These are phyloP conservation scores for Pocillopora meandrina DNA, from an alignment of 92 coral and sea anemone genomes.

Conservation along the genomic window DNA sequence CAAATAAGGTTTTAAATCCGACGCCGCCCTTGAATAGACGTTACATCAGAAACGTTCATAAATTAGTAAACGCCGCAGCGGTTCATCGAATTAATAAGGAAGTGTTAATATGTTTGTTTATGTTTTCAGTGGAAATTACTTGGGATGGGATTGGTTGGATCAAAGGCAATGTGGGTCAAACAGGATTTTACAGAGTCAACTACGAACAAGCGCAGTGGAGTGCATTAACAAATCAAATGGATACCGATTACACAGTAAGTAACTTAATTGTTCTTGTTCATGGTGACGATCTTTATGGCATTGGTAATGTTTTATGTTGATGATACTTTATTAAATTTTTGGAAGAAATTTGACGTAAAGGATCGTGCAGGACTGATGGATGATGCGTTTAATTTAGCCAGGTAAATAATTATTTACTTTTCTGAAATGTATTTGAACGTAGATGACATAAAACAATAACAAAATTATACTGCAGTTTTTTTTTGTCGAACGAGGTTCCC, in stretches of 20 bases:
- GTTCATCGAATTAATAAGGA: no score
- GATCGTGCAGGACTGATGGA: conserved; percentile 86
- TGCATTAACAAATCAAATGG: conserved; percentile 59
- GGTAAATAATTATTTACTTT: conserved; percentile 31
- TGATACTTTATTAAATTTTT: not conserved
- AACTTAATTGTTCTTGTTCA: no score
- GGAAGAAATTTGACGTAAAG: conserved; percentile 42
- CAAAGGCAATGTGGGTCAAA: conserved; percentile 68
- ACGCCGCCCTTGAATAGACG: no score
- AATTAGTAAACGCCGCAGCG: no score
- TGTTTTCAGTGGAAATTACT: conserved; percentile 47
- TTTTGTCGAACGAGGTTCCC: no score
- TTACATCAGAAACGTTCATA: no score
- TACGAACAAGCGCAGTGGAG: conserved; percentile 71
- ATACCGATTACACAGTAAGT: conserved; percentile 43
- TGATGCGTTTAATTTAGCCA: conserved; percentile 83
- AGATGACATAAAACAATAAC: no score
- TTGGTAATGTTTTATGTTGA: not conserved
- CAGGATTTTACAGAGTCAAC: conserved; percentile 79
- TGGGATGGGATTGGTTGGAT: conserved; percentile 89
- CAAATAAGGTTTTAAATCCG: no score
- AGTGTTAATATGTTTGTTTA: not conserved
- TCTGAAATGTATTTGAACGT: not conserved
- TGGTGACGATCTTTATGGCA: no score
- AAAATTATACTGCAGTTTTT: no score